Base-by-base conservation (phyloP, 2,888 invertebrate genomes). In the Leucania comma region DNA sequence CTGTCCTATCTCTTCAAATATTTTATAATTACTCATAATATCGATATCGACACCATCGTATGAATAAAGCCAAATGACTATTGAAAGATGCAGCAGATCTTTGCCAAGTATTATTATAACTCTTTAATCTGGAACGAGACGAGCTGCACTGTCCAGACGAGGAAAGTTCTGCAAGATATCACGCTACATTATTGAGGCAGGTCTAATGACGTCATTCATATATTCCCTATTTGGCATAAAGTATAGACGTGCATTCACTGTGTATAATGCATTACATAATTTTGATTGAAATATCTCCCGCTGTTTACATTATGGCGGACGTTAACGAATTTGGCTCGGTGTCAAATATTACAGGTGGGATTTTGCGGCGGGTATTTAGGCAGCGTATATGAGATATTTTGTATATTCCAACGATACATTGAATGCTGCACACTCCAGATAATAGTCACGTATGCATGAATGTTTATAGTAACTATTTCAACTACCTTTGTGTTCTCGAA, bases 311-410 rank as follows among this genome's bases (percentile, higher is more conserved):
- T 75, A 68, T 56, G 65, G 57, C 69, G 42, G 68, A 32, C 69
- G 69, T 54, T 72, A 77, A 65, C 65, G 67, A 70, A 68, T 78
- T 81, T 84, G 85, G 84, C 84, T 78, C 65, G 22, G 10, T 22
- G 26, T 84, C 84, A 84, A 81, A 67, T 71, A 65, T 77, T 67
- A 81, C 80, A 85, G 84, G 84, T 85, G 84, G 59, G 61, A 26
- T 67, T 74, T 75, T 81, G 62, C 57, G 48, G 57, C 10, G 63
- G 48, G 58, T 64, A 80, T 75, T 77, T 69, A 74, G 46, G 58
- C 48, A 69, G 38, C 59, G 64, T 38, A 22, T 63, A 74, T 58
- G 53, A 75, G 26, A 32, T 72, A 72, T 78, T 75, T 74, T 76
- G 61, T 70, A 64, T 61, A 75, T 48, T 71, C 58, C 56, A 29